phyloP scores from a whole-genome alignment of 2,888 invertebrate genomes.

The Homarus gammarus region DNA sequence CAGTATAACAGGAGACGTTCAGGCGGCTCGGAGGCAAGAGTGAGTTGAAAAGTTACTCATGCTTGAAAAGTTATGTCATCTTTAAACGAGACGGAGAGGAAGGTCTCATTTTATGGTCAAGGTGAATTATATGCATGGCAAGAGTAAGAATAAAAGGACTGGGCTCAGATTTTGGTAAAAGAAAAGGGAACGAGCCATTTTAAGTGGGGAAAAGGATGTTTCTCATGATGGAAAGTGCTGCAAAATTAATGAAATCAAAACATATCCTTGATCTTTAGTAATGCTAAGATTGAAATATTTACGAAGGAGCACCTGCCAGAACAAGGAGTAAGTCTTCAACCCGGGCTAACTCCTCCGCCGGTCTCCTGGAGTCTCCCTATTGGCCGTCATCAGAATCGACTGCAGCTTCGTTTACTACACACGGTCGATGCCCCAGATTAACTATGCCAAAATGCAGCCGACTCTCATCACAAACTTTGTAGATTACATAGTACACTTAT shows the following conservation, averaged over 20 bases:
- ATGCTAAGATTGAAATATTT: constrained; percentile 36
- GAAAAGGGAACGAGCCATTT: neutral
- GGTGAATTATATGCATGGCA: constrained; percentile 5
- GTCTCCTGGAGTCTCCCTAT: constrained; percentile 58
- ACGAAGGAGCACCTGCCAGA: constrained; percentile 33
- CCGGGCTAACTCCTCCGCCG: constrained; percentile 38
- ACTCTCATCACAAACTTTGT: constrained; percentile 71
- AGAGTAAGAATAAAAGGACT: neutral
- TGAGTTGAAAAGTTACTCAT: neutral
- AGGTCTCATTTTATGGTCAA: constrained; percentile 29
- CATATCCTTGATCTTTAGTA: constrained; percentile 71
- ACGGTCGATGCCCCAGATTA: constrained; percentile 68
- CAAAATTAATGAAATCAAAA: constrained; percentile 64
- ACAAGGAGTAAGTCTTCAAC: constrained; percentile 43
- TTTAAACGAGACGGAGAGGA: constrained; percentile 11
- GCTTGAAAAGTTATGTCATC: constrained; percentile 38
- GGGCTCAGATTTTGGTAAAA: neutral
- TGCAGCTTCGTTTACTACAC: constrained; percentile 71
- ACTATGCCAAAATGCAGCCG: constrained; percentile 72
- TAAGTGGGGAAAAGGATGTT: constrained; percentile 6
- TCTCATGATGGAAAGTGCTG: constrained; percentile 24
- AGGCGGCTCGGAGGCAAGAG: constrained; percentile 39
- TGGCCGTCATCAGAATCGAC: constrained; percentile 63
- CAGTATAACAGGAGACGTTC: constrained; percentile 50
- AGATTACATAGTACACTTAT: constrained; percentile 67